Evolutionary conservation across 2,888 invertebrate genomes (phyloP), one percentile per base, ranked within the genome.

Genomic region (Notodonta ziczac): DNA sequence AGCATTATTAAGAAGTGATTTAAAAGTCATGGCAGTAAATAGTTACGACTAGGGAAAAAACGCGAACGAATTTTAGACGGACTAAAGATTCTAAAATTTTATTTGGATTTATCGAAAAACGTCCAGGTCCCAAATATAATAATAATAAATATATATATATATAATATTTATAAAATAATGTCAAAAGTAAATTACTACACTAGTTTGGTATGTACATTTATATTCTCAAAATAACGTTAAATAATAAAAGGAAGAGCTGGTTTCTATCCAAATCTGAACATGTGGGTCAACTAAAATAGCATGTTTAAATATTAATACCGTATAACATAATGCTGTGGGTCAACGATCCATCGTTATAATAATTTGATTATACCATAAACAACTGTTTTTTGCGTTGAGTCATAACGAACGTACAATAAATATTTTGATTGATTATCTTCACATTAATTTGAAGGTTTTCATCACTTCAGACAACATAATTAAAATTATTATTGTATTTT

Each of bases 211-310:
- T n/a, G n/a, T 46, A 46, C 4, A 4, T 46, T 35, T 35, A 35
- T 35, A 35, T 42, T 42, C 6, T 42, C 12, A 42, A 42, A 10
- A 42, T 4, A 10, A 42, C 9, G 9, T 42, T 42, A 42, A 42
- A 42, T 10, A 12, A 42, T 10, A 10, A 42, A 9, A 12, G 0
- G 42, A 42, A 48, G 44, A 67, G 32, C 60, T 58, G 52, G 60
- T 70, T 62, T 59, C 10, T 56, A 61, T 52, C 40, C 14, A 54
- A 59, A 70, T 73, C 14, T 59, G 7, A 60, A 56, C 39, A 65
- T 59, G 58, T 73, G 66, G 74, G 72, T 69, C 67, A 67, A 57
- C 57, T 61, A 61, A 58, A 65, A 58, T 59, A 32, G 14, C 56
- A 46, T 40, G 57, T 24, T 67, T 63, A 57, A 61, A 65, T 63